Evolutionary conservation across 2,888 invertebrate species (phyloP).

Genomic region (Koerneria pararmatus): DNA sequence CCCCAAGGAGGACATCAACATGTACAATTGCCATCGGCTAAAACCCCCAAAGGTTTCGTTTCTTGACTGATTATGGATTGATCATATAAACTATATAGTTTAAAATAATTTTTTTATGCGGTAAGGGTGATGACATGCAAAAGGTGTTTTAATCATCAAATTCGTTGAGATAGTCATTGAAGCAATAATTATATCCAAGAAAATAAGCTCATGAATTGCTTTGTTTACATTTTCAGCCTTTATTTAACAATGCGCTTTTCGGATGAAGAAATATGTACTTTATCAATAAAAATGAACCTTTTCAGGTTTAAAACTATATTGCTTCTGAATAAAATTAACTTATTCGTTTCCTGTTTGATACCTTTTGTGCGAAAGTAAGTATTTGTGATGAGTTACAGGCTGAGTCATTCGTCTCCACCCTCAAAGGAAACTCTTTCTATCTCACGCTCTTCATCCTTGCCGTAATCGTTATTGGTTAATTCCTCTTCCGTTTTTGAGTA

Average conservation of each 20-base stretch:
- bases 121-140: too few relatives aligned
- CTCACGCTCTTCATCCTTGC: constrained; percentile 14
- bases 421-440: constrained; percentile 23
- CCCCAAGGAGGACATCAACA: not conserved
- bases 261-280: too few relatives aligned
- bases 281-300: too few relatives aligned
- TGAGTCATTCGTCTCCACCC: constrained; percentile 20
- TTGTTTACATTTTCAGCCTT: not conserved
- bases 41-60: constrained; percentile 19
- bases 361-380: too few relatives aligned
- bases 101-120: too few relatives aligned
- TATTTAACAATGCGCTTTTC: not conserved
- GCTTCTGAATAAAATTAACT: too few relatives aligned
- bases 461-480: constrained; percentile 16
- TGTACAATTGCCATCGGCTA: constrained; percentile 15
- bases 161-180: too few relatives aligned
- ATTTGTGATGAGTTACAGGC: constrained; percentile 7
- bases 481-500: too few relatives aligned
- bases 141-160: too few relatives aligned
- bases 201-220: not conserved
- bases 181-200: not conserved
- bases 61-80: not conserved
- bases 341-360: too few relatives aligned
- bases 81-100: too few relatives aligned
- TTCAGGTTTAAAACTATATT: too few relatives aligned